phyloP scores from a whole-genome alignment of 2,888 invertebrate genomes.

The Aphidoletes aphidimyza region DNA sequence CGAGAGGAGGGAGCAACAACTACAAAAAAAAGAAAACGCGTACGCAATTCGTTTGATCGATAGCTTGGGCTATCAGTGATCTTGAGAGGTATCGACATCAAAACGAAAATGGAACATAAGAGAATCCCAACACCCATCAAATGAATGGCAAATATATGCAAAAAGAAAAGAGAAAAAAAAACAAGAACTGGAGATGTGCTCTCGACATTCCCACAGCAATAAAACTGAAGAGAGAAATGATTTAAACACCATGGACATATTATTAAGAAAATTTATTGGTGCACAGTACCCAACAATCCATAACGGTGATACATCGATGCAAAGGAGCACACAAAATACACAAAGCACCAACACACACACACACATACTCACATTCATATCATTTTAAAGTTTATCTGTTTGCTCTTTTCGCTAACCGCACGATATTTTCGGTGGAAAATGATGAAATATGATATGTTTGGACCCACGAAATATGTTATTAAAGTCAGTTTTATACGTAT shows the following conservation, averaged over 20 bases:
- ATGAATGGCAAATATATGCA: slow-evolving; percentile 12
- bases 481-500: slow-evolving; percentile 47
- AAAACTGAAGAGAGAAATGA: slow-evolving; percentile 35
- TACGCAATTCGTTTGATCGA: neutral
- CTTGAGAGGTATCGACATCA: slow-evolving; percentile 24
- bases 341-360: no score
- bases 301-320: neutral
- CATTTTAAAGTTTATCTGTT: slow-evolving; percentile 37
- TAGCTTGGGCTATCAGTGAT: neutral
- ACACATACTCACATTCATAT: neutral
- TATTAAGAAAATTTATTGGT: slow-evolving; percentile 38
- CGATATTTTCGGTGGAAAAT: slow-evolving; percentile 42
- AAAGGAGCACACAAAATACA: neutral
- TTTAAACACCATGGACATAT: slow-evolving; percentile 49
- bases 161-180: neutral
- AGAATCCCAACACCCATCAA: neutral
- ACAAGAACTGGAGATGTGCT: neutral
- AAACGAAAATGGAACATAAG: neutral
- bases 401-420: neutral
- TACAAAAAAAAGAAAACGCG: neutral
- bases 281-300: slow-evolving; percentile 24
- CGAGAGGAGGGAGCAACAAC: no score
- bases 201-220: slow-evolving; percentile 29
- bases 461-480: slow-evolving; percentile 43
- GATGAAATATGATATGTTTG: slow-evolving; percentile 54